Evolutionary conservation across 1,140 invertebrate genomes (phyloP), one percentile per base, ranked within the genome.

Genomic region (Macrobrachium nipponense): DNA sequence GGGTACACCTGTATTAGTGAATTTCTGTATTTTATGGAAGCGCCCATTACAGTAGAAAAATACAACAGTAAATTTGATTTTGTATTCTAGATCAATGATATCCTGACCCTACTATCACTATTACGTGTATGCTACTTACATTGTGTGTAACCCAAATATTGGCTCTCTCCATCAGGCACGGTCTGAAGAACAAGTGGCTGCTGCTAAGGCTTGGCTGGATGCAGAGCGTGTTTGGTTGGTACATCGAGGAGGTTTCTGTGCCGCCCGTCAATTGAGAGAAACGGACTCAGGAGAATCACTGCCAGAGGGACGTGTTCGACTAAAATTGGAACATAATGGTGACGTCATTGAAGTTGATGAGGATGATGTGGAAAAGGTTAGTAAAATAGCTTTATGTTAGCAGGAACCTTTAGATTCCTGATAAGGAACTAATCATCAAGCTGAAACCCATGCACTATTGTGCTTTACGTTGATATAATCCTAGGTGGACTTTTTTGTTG

Each of bases 301-400:
- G 90, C 90, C 92, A 62, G 93, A 93, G 36, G 95, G 95, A 36
- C 95, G 96, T 89, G 91, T 96, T 11, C 93, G 92, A 70, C 94
- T 98, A 12, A 93, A 94, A n/a, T 91, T 98, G 23, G 93, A 96
- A 82, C 93, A 94, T 80, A 95, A 94, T 83, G 95, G 94, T 2
- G 96, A 97, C 89, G 92, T 95, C 20, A 91, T 98, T 36, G 94
- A 94, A 62, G 96, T 98, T 11, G 97, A 98, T 91, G 97, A 98
- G 91, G 97, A 98, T 91, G 97, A 98, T 90, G 93, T 98, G 75
- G 97, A 98, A 91, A 98, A 97, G 93, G 94, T 95, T 90, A 80
- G 84, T 88, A 18, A 10, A 8, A 11, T 27, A 11, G 10, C 23
- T n/a, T 11, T 17, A 11, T 23, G n/a, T 5, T 20, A 62, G 61